These are phyloP conservation scores for Trachelus iudaicus DNA, from an alignment of 2,888 invertebrate species.

Conservation along the genomic window DNA sequence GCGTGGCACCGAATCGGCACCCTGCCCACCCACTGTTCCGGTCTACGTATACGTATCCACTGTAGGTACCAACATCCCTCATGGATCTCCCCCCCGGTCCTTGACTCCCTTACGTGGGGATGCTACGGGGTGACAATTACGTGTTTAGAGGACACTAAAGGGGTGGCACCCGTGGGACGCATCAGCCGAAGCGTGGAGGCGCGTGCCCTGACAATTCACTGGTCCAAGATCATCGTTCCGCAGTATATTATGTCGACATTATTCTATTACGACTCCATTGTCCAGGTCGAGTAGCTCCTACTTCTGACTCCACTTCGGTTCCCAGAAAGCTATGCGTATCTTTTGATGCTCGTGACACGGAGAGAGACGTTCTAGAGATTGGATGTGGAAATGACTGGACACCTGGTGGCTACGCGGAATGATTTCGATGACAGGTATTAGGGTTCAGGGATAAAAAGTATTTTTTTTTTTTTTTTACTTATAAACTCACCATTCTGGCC, in stretches of 20 bases:
- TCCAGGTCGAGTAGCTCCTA: constrained; percentile 1
- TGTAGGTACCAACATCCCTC: not conserved
- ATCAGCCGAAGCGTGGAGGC: constrained; percentile 43
- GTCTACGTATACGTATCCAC: constrained; percentile 14
- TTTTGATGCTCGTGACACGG: not conserved
- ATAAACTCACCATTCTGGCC: constrained; percentile 45
- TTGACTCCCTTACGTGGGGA: not conserved
- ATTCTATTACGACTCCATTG: constrained; percentile 35
- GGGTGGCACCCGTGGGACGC: constrained; percentile 53
- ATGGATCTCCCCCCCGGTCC: not conserved
- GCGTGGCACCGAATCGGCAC: constrained; percentile 8
- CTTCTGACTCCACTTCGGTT: not conserved
- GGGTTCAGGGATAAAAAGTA: too few species aligned
- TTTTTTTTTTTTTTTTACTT: not conserved
- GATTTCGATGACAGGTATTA: not conserved
- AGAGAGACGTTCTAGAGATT: not conserved
- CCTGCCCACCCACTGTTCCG: constrained; percentile 34
- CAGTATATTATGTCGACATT: constrained; percentile 34
- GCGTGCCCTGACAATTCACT: constrained; percentile 51
- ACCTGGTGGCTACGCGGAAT: not conserved
- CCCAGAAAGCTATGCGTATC: not conserved
- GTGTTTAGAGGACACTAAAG: constrained; percentile 56
- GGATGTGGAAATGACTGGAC: not conserved
- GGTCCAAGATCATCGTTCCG: constrained; percentile 37
- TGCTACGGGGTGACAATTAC: constrained; percentile 55